Conservation (phyloP, 1,140 invertebrate genomes). For the Leucophenga varia region DNA sequence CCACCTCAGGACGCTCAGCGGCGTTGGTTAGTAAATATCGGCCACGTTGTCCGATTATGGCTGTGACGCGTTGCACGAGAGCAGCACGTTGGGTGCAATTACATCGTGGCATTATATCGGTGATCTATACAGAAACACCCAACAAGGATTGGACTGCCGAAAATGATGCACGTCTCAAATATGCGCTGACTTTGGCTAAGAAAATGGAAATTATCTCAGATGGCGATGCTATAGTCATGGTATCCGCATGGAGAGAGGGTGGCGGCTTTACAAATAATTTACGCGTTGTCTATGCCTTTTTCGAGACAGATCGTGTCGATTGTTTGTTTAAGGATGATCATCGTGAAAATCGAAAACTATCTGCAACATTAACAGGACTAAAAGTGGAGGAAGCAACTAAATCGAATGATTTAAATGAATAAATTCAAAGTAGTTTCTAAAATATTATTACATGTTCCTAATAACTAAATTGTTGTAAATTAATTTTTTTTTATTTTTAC, state of each 20-base stretch:
- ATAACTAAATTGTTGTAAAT: too few relatives aligned
- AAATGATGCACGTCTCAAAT: conserved; percentile 87
- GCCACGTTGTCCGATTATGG: conserved; percentile 93
- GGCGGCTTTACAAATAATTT: conserved; percentile 96
- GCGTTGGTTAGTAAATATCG: conserved; percentile 91
- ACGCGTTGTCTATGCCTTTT: conserved; percentile 80
- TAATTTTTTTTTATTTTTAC: too few relatives aligned
- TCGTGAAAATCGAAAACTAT: conserved; percentile 13
- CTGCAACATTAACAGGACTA: too few relatives aligned
- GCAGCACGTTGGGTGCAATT: conserved; percentile 91
- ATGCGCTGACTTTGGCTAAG: conserved; percentile 83
- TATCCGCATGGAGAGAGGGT: conserved; percentile 95
- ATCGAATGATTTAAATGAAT: too few relatives aligned
- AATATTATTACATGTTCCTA: too few relatives aligned
- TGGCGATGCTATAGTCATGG: conserved; percentile 85
- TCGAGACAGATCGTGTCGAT: conserved; percentile 39
- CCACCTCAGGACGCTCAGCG: conserved; percentile 90
- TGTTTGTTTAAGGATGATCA: conserved; percentile 30
- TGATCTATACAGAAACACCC: conserved; percentile 73
- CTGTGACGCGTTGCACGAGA: conserved; percentile 83
- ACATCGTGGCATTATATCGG: conserved; percentile 88
- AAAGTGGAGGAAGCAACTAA: too few relatives aligned
- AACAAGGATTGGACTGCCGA: conserved; percentile 85
- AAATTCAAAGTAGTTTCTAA: too few relatives aligned
- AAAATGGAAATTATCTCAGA: conserved; percentile 76